These are phyloP conservation scores for Elmis aenea DNA, from an alignment of 2,888 invertebrate genomes.

Conservation along the genomic window DNA sequence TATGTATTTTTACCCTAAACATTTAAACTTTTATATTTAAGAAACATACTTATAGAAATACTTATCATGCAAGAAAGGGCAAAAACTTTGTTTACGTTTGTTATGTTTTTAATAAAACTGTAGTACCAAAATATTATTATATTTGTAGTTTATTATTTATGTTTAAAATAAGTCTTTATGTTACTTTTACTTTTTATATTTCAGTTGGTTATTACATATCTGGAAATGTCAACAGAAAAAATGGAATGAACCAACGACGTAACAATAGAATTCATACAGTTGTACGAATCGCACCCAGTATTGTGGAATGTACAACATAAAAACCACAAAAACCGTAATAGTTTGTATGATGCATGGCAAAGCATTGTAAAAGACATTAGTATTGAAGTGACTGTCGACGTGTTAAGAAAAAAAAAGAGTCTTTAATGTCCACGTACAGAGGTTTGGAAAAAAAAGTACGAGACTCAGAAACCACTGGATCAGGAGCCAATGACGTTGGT, in stretches of 20 bases:
- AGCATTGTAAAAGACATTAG: conserved; percentile 4
- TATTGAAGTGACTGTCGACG: background rate
- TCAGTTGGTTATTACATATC: too few species aligned
- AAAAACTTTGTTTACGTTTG: too few species aligned
- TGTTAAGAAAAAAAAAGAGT: conserved; percentile 3
- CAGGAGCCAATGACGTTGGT: conserved; percentile 5
- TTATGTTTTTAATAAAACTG: too few species aligned
- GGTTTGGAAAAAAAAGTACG: conserved; percentile 2
- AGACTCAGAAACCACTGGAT: background rate
- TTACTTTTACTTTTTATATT: too few species aligned
- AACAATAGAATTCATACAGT: background rate
- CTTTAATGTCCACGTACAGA: conserved; percentile 3
- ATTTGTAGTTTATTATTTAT: background rate
- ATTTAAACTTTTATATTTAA: too few species aligned
- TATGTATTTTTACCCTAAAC: too few species aligned
- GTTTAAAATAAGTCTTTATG: background rate
- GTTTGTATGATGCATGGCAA: conserved; percentile 9
- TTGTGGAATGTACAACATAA: background rate
- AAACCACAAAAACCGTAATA: conserved; percentile 6
- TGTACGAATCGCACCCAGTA: background rate
- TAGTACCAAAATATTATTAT: too few species aligned
- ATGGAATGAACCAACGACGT: background rate
- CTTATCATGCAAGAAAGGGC: too few species aligned
- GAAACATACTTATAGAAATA: too few species aligned
- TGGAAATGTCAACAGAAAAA: too few species aligned